These are phyloP conservation scores for Python bivittatus DNA, from an alignment of 2,113 vertebrate genomes.

Conservation along the genomic window DNA sequence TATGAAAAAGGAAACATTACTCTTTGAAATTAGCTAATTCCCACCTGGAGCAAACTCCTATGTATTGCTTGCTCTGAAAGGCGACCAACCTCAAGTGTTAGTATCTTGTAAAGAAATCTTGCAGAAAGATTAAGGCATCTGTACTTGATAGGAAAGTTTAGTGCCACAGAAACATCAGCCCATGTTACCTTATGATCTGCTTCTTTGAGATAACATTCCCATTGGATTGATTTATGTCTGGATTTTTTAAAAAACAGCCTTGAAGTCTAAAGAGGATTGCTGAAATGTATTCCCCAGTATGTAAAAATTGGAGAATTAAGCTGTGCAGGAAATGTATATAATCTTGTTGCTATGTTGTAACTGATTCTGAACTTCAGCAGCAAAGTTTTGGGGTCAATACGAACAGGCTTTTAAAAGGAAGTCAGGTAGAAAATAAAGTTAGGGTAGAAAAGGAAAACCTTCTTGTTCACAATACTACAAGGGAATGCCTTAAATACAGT, in stretches of 20 bases:
- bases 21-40: conserved; percentile 43
- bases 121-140: conserved; percentile 29
- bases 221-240: conserved; percentile 61
- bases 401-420: neutral
- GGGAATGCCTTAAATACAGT: conserved; percentile 10
- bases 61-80: conserved; percentile 22
- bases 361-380: conserved; percentile 33
- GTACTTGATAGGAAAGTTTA: conserved; percentile 36
- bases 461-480: conserved; percentile 26
- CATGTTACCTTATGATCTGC: conserved; percentile 52
- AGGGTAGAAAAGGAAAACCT: conserved; percentile 21
- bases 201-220: conserved; percentile 56
- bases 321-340: conserved; percentile 44
- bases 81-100: neutral
- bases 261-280: conserved; percentile 46
- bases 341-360: conserved; percentile 1
- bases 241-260: conserved; percentile 17
- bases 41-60: conserved; percentile 12
- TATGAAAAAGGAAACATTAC: conserved; percentile 8
- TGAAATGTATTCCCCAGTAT: conserved; percentile 41
- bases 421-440: neutral
- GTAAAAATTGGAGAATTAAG: conserved; percentile 47
- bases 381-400: conserved; percentile 41
- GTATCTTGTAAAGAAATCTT: conserved; percentile 42
- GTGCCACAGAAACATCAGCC: conserved; percentile 24